Base-by-base conservation (phyloP, 2,888 invertebrate genomes). In the Perizoma affinitatum region DNA sequence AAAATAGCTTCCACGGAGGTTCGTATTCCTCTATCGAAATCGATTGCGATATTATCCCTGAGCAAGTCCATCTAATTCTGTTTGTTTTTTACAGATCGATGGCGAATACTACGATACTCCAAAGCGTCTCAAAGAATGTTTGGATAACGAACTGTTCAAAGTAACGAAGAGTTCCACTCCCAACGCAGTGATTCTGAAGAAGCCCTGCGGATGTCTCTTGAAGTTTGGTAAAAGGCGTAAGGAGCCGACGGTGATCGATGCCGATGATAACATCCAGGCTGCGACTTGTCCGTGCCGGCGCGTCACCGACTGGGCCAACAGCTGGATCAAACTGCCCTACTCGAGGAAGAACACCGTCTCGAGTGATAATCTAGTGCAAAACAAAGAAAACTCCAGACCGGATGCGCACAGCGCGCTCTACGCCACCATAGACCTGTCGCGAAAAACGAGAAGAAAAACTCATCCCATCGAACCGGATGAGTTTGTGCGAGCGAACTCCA, bases 31-130 rank as follows among this genome's bases (percentile, higher is more conserved):
- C 11, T 40, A 6, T 22, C 0, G n/a, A 8, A 10, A 7, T 7
- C 22, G 34, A 6, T 38, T 54, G 3, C 22, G 38, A 38, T 38
- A 38, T 38, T 38, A 6, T 6, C 38, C 38, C 7, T 35, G 40
- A 73, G 5, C 42, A 89, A 89, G 77, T 84, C 6, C 85, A 86
- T 40, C 9, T 8, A 10, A 22, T 0, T 11, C 5, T 11, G 6
- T 8, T 34, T 33, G 9, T 38, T 54, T 35, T 67, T 59, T 46
- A 38, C 75, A 90, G 90, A 78, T 85, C 6, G 86, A 87, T n/a
- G 88, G 87, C 7, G 94, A 95, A 73, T 94, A 95, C 79, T 96
- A 96, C 80, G 96, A 96, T 73, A 96, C 96, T 4, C 96, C 96
- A 8, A 93, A 95, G 62, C 94, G 95, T 72, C 93, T 96, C 42